Evolutionary conservation across 2,888 invertebrate genomes (phyloP).

Genomic region (Drosophila merina): DNA sequence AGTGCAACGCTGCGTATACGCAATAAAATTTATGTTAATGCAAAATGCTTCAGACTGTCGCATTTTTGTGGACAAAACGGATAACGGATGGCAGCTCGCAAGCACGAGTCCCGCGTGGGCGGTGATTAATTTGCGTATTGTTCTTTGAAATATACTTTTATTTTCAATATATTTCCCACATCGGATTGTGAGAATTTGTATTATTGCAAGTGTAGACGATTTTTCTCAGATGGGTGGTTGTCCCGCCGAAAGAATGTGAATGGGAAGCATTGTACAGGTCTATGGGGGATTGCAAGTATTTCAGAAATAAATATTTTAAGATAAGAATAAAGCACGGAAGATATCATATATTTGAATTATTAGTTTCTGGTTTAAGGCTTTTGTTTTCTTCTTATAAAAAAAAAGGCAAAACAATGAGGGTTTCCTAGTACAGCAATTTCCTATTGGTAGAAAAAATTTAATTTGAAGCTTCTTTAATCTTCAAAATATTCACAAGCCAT

Average conservation of each 20-base stretch:
- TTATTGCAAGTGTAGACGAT: constrained; percentile 1
- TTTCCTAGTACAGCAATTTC: too few relatives aligned
- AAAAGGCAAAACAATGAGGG: too few relatives aligned
- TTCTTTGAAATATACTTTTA: constrained; percentile 54
- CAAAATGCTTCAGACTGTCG: constrained; percentile 66
- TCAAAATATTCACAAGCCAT: constrained; percentile 5
- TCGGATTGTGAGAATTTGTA: neutral
- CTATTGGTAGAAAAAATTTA: neutral
- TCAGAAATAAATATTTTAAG: too few relatives aligned
- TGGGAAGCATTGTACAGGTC: too few relatives aligned
- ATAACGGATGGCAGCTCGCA: constrained; percentile 43
- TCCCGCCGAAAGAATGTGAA: neutral
- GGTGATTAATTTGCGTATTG: constrained; percentile 74
- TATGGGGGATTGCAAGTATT: too few relatives aligned
- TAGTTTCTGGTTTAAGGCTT: too few relatives aligned
- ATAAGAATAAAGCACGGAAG: too few relatives aligned
- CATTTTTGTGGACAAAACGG: constrained; percentile 67
- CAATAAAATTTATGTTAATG: constrained; percentile 74
- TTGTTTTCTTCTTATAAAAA: too few relatives aligned
- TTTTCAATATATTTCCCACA: constrained; percentile 4
- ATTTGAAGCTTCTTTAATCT: constrained; percentile 6
- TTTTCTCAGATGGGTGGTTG: neutral
- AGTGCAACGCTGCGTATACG: constrained; percentile 69
- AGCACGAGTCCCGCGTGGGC: constrained; percentile 50
- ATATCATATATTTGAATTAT: too few relatives aligned